Percentiles rank a stretch among this genome's conserved stretches.
phyloP scores from a whole-genome alignment of 2,888 invertebrate genomes.

The Hoplodrina ambigua region DNA sequence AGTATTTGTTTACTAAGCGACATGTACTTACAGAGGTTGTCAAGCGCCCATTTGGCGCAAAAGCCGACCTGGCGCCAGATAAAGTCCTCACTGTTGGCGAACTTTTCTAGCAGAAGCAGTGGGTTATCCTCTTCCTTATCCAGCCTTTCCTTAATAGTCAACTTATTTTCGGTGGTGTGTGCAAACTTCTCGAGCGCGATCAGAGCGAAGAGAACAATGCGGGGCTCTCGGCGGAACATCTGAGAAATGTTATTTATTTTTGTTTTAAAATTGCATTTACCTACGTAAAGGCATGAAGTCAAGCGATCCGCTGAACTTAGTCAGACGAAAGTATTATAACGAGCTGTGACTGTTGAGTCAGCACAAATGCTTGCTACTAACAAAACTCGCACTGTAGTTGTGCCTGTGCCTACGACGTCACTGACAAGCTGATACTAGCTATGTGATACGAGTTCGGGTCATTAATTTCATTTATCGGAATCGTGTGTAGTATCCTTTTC shows the following conservation, averaged over 20 bases:
- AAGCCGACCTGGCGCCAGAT: constrained; percentile 96
- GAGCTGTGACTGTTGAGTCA: too few relatives aligned
- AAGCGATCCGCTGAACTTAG: too few relatives aligned
- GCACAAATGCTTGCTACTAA: too few relatives aligned
- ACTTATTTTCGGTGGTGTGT: constrained; percentile 97
- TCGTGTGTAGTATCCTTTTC: too few relatives aligned
- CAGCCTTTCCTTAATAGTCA: constrained; percentile 93
- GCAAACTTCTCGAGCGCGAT: constrained; percentile 98
- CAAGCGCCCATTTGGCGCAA: constrained; percentile 97
- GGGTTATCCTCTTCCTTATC: constrained; percentile 91
- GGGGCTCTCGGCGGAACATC: constrained; percentile 90
- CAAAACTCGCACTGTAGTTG: too few relatives aligned
- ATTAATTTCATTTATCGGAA: too few relatives aligned
- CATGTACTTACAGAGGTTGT: constrained; percentile 93
- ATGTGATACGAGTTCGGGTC: too few relatives aligned
- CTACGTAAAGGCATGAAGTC: too few relatives aligned
- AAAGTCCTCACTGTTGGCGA: constrained; percentile 91
- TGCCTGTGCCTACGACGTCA: too few relatives aligned
- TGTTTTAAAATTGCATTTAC: too few relatives aligned
- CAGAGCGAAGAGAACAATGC: constrained; percentile 95
- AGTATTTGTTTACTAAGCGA: not conserved
- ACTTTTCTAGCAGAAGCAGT: constrained; percentile 92
- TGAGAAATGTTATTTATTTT: constrained; percentile 42
- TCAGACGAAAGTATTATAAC: too few relatives aligned
- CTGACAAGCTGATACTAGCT: too few relatives aligned